Conservation (phyloP, 2,113 vertebrate genomes). For the Leptosomus discolor region DNA sequence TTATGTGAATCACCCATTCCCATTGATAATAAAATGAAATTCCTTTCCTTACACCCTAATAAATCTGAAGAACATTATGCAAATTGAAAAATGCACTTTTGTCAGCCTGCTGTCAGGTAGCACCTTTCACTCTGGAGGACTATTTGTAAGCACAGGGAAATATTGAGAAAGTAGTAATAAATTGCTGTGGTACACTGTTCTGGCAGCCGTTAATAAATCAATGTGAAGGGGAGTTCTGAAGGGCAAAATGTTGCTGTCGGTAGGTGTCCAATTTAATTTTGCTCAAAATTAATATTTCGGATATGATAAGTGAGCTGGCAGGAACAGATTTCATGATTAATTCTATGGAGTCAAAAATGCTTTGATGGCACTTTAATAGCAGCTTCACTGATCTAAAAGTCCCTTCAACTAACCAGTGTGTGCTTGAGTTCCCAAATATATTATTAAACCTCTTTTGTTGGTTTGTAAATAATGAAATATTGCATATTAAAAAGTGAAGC, state of each 20-base stretch:
- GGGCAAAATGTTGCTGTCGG: slow-evolving; percentile 84
- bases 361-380: slow-evolving; percentile 81
- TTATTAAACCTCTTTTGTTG: slow-evolving; percentile 61
- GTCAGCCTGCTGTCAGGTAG: slow-evolving; percentile 72
- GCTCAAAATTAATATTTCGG: slow-evolving; percentile 85
- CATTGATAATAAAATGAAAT: slow-evolving; percentile 57
- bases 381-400: slow-evolving; percentile 72
- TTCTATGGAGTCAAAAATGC: slow-evolving; percentile 78
- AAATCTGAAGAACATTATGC: slow-evolving; percentile 69
- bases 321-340: slow-evolving; percentile 83
- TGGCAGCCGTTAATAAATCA: slow-evolving; percentile 85
- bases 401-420: slow-evolving; percentile 51
- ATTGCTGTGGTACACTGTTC: slow-evolving; percentile 74
- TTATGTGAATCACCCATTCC: slow-evolving; percentile 41
- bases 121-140: slow-evolving; percentile 73
- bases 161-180: slow-evolving; percentile 77
- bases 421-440: slow-evolving; percentile 54
- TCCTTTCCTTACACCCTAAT: slow-evolving; percentile 52
- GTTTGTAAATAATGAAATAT: slow-evolving; percentile 46
- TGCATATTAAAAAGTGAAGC: slow-evolving; percentile 8
- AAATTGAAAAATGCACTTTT: slow-evolving; percentile 74
- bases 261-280: slow-evolving; percentile 85
- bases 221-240: slow-evolving; percentile 83
- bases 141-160: slow-evolving; percentile 77
- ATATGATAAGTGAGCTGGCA: slow-evolving; percentile 85